phyloP scores from a whole-genome alignment of 2,797 vertebrate genomes.

The Sebastes diaconus region DNA sequence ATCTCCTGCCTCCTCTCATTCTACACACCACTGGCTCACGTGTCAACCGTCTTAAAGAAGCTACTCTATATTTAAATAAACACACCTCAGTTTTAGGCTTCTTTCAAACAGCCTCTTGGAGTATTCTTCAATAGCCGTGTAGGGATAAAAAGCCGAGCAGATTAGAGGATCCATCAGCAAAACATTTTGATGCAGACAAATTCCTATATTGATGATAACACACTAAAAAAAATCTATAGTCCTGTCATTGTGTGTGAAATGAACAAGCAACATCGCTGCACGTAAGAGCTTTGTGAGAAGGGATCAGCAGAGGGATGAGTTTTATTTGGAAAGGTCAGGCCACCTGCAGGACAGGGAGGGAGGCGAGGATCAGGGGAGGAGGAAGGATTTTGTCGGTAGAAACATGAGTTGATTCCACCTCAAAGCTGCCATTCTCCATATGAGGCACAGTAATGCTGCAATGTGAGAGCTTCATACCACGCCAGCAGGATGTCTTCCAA shows the following conservation, averaged over 20 bases:
- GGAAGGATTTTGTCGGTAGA: background rate
- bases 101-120: conserved; percentile 4
- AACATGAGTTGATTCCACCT: conserved; percentile 16
- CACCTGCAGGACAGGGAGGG: conserved; percentile 18
- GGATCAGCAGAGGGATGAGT: conserved; percentile 30
- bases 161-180: conserved; percentile 21
- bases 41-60: background rate
- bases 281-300: background rate
- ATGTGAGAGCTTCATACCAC: background rate
- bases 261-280: background rate
- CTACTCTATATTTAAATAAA: conserved; percentile 3
- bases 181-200: conserved; percentile 1
- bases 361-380: background rate
- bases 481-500: conserved; percentile 13
- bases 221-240: background rate
- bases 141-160: conserved; percentile 7
- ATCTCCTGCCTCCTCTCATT: conserved; percentile 38
- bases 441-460: conserved; percentile 10
- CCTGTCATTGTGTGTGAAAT: conserved; percentile 20
- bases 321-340: conserved; percentile 51
- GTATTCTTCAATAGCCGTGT: background rate
- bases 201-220: background rate
- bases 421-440: conserved; percentile 30
- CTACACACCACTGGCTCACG: conserved; percentile 19
- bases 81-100: background rate